Conservation (phyloP, 2,797 vertebrate genomes). For the Psittacula derbiana region DNA sequence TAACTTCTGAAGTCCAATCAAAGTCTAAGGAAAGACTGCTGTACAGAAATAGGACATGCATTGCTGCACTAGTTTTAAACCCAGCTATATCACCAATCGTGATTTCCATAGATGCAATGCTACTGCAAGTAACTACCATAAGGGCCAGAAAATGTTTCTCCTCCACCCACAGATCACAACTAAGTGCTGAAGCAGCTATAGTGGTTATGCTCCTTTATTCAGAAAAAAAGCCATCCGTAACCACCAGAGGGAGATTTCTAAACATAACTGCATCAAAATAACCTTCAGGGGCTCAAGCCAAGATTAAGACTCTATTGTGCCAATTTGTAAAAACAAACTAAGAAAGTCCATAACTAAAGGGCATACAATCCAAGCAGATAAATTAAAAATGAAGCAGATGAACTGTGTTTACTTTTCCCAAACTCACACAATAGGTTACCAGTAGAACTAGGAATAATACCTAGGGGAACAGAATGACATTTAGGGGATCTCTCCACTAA, state of each 20-base stretch:
- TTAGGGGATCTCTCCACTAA: neutral
- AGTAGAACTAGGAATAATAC: neutral
- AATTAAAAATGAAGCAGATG: neutral
- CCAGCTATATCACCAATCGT: neutral
- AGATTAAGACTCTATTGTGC: neutral
- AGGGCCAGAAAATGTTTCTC: neutral
- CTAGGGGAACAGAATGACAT: neutral
- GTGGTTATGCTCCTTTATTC: neutral
- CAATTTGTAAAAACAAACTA: constrained; percentile 12
- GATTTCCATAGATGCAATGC: neutral
- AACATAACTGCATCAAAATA: neutral
- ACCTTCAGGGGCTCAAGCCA: neutral
- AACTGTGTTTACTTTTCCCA: neutral
- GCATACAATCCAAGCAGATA: constrained; percentile 8
- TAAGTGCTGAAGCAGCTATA: neutral
- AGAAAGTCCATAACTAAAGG: constrained; percentile 28
- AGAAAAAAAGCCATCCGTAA: neutral
- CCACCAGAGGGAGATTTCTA: constrained; percentile 47
- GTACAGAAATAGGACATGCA: neutral
- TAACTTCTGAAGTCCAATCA: neutral
- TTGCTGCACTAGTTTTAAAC: neutral
- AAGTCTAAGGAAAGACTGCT: neutral
- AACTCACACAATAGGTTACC: neutral
- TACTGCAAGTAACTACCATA: neutral
- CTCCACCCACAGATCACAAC: neutral